Evolutionary conservation across 1,140 invertebrate species (phyloP), one percentile per base, ranked within the genome.

Genomic region (Chironomus striatipennis): DNA sequence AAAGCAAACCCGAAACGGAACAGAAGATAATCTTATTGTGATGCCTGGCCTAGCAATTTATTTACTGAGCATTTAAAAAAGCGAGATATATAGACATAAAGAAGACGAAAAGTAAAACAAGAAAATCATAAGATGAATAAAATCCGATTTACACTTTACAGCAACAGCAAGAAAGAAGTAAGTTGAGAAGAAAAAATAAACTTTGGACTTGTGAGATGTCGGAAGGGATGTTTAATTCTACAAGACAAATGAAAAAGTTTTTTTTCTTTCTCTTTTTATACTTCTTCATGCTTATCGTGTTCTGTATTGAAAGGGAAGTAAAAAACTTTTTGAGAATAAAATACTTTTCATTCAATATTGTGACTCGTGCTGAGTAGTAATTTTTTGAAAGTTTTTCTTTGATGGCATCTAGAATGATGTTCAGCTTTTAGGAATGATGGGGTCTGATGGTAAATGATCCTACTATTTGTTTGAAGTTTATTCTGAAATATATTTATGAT

Each of bases 121-220:
- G 12, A 57, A 15, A 57, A n/a, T 34, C 24, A 34, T 34, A 34
- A 34, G 24, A 15, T 47, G 47, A 57, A n/a, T 57, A n/a, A 57
- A 57, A 57, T 57, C 47, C 47, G 47, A 57, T 57, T 57, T 57
- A 57, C 47, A 57, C 47, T 57, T 57, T 57, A n/a, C 47, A 57
- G 43, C 15, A 34, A 34, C 24, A 34, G 5, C 9, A 57, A 57
- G 15, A 57, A 5, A 10, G 15, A 57, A 57, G 47, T 12, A 57
- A 57, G 47, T 15, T 12, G 12, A 57, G 12, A 57, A 57, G n/a
- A 15, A 15, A 57, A 57, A n/a, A n/a, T 57, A n/a, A 10, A 10
- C 15, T 57, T 57, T 57, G 47, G 47, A 57, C 47, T 57, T 57
- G 47, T 57, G 47, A 12, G 15, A 57, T 47, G 43, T 47, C 43